Percentiles rank a stretch among this genome's conserved stretches.
These are phyloP conservation scores for Eonycteris spelaea DNA, from an alignment of 2,113 vertebrate genomes.

Conservation along the genomic window DNA sequence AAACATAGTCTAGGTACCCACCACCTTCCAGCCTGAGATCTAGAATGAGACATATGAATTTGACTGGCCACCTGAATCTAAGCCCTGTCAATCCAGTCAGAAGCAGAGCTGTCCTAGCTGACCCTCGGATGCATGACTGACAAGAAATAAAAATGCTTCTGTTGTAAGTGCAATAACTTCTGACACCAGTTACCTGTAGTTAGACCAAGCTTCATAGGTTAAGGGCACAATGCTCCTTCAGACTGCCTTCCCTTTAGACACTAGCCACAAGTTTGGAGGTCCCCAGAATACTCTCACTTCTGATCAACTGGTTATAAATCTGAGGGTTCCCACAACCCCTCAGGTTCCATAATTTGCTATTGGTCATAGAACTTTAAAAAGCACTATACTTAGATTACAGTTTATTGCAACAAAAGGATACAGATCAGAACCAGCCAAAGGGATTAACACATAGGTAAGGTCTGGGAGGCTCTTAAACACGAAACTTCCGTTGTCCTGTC, in stretches of 20 bases:
- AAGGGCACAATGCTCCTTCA: not conserved
- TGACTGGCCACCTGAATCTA: not conserved
- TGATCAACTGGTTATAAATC: not conserved
- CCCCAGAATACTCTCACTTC: not conserved
- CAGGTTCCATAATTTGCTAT: not conserved
- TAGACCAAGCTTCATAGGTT: not conserved
- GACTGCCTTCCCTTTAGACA: not conserved
- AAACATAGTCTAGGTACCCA: not conserved
- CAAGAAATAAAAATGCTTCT: not conserved
- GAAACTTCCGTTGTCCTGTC: not conserved
- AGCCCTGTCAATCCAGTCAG: not conserved
- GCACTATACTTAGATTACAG: not conserved
- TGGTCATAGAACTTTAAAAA: not conserved
- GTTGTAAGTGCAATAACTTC: not conserved
- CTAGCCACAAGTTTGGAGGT: not conserved
- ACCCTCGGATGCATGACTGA: not conserved
- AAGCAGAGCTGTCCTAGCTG: not conserved
- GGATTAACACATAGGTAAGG: fast-evolving
- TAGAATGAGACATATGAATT: not conserved
- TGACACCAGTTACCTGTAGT: not conserved
- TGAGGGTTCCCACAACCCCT: not conserved
- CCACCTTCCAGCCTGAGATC: too few relatives aligned
- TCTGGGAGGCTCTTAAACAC: not conserved
- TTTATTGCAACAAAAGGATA: not conserved
- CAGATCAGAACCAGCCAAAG: not conserved